Percentiles rank a stretch among this genome's conserved stretches.
phyloP scores from a whole-genome alignment of 2,888 invertebrate species.

The Nymphalis c-album region DNA sequence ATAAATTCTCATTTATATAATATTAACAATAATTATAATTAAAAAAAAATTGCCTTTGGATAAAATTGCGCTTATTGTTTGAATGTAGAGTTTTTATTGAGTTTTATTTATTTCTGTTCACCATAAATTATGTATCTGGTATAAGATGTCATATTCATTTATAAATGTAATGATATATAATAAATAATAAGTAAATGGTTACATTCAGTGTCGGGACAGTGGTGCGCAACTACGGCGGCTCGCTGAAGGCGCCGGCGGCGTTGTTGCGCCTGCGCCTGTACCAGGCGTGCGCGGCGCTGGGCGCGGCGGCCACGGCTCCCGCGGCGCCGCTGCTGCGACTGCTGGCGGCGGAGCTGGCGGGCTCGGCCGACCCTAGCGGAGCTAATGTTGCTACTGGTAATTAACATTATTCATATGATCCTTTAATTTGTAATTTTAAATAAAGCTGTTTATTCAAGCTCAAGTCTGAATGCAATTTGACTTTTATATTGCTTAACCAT shows the following conservation, averaged over 20 bases:
- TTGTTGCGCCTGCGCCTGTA: conserved; percentile 96
- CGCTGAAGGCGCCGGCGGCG: conserved; percentile 96
- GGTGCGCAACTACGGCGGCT: conserved; percentile 93
- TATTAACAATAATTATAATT: too few relatives aligned
- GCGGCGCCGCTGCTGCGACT: conserved; percentile 86
- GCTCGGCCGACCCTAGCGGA: conserved; percentile 95
- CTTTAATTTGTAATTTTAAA: too few relatives aligned
- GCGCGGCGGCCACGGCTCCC: conserved; percentile 45
- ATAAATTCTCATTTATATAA: too few relatives aligned
- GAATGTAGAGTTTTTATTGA: too few relatives aligned
- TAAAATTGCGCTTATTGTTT: too few relatives aligned
- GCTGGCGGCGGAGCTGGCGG: conserved; percentile 97
- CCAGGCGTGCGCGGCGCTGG: conserved; percentile 83
- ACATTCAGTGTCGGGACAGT: conserved; percentile 89
- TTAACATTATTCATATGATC: too few relatives aligned
- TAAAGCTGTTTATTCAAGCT: too few relatives aligned
- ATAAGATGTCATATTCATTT: neutral
- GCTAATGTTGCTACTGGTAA: conserved; percentile 84
- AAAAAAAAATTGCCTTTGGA: too few relatives aligned
- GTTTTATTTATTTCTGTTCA: too few relatives aligned
- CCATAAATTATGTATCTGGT: too few relatives aligned
- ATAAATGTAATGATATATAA: neutral
- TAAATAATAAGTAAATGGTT: conserved; percentile 33
- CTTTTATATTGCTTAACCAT: too few relatives aligned
- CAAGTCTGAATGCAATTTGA: too few relatives aligned